Conservation (phyloP, 2,113 vertebrate genomes). For the Pygoscelis antarcticus region DNA sequence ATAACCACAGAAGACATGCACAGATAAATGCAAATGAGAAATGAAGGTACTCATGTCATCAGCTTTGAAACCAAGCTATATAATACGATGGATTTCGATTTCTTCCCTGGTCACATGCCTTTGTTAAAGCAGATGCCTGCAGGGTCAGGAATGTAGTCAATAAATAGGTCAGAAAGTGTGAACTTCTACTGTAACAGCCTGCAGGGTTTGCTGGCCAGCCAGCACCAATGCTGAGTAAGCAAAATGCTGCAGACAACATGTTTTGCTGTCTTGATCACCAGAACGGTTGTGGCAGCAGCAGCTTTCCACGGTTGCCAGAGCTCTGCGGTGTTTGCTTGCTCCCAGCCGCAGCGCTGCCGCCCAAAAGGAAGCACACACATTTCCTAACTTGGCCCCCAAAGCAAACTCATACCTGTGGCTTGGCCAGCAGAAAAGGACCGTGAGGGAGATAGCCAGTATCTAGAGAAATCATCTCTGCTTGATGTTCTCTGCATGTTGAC, state of each 20-base stretch:
- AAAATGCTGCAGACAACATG: not conserved
- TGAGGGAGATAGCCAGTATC: not conserved
- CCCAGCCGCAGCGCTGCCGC: not conserved
- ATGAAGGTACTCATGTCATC: not conserved
- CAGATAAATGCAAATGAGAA: not conserved
- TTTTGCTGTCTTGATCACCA: not conserved
- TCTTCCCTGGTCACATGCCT: not conserved
- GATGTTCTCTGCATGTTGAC: not conserved
- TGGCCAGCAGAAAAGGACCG: not conserved
- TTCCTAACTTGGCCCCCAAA: not conserved
- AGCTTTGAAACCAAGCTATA: not conserved
- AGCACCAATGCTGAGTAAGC: not conserved
- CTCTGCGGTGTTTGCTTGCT: not conserved
- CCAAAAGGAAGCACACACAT: not conserved
- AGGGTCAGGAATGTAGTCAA: not conserved
- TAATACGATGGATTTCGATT: not conserved
- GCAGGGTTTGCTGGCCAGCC: not conserved
- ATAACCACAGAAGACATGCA: not conserved
- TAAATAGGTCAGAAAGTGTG: not conserved
- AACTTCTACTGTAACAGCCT: not conserved
- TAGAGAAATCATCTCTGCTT: not conserved
- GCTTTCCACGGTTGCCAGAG: not conserved
- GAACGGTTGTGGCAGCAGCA: not conserved
- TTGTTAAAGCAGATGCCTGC: not conserved
- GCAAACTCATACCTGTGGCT: not conserved